Evolutionary conservation across 2,888 invertebrate species (phyloP), one percentile per base, ranked within the genome.

Genomic region (Epinotia bilunana): DNA sequence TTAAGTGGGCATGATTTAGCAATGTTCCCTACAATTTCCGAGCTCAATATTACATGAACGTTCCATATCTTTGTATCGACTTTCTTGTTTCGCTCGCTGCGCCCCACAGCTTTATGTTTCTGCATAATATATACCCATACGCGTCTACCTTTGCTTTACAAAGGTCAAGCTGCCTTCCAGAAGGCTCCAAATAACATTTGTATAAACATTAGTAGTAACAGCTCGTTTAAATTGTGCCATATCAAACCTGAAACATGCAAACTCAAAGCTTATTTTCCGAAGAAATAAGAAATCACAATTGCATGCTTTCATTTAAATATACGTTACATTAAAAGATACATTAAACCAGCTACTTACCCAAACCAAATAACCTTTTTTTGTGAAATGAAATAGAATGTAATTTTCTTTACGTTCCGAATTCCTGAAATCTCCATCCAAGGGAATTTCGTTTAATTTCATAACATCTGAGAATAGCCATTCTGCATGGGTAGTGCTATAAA

Each of bases 41-140:
- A 81, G 81, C 83, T 85, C 80, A 86, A 87, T 87, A 84, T 85
- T 86, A 81, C 80, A 83, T 73, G 76, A 73, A 79, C 61, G 60
- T 60, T 71, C 67, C 62, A 76, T 74, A 71, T 78, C 77, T 81
- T 78, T 77, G 78, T 81, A 83, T 82, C 78, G 81, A 77, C 77
- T 81, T 78, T 77, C 76, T 69, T 77, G 73, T 73, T 79, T 69
- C 74, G 74, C 74, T 64, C 65, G 62, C 71, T 72, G 65, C 71
- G 67, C 75, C 67, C 55, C 72, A 61, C 75, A 60, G 67, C 63
- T 76, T 74, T 71, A 67, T 61, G 76, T 73, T 73, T 71, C 71
- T 75, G 67, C 75, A 75, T 75, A 75, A 75, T 75, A 75, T 65
- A 69, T 74, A 69, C 63, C 57, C 49, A 58, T 68, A 72, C 75